These are phyloP conservation scores for Trachemys scripta DNA, from an alignment of 2,113 vertebrate genomes.

Conservation along the genomic window DNA sequence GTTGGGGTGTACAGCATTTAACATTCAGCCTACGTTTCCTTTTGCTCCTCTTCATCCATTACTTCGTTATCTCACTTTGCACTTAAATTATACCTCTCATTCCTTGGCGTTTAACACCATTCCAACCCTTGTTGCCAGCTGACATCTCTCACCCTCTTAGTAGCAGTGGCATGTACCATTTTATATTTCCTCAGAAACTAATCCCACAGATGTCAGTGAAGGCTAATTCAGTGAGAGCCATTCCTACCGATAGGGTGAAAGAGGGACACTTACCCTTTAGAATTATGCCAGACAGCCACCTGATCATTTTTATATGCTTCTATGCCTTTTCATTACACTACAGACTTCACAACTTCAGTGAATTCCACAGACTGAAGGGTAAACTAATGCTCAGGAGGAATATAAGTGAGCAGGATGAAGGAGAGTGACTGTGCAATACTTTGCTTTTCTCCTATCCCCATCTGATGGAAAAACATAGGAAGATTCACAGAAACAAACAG, in stretches of 20 bases:
- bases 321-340: not conserved
- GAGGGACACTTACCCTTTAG: not conserved
- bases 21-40: not conserved
- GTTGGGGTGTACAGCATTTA: slow-evolving; percentile 2
- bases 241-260: not conserved
- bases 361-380: accelerated
- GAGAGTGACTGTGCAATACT: not conserved
- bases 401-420: not conserved
- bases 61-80: not conserved
- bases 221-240: not conserved
- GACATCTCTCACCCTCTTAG: not conserved
- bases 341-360: not conserved
- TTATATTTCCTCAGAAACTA: not conserved
- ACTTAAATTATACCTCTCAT: not conserved
- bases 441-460: not conserved
- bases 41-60: not conserved
- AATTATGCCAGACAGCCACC: accelerated
- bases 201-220: not conserved
- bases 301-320: not conserved
- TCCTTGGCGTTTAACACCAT: slow-evolving; percentile 19
- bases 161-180: not conserved
- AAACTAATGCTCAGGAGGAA: not conserved
- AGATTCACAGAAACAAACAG: accelerated
- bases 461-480: not conserved
- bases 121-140: slow-evolving; percentile 12